These are phyloP conservation scores for Steromphala cineraria DNA, from an alignment of 2,888 invertebrate species.

Conservation along the genomic window DNA sequence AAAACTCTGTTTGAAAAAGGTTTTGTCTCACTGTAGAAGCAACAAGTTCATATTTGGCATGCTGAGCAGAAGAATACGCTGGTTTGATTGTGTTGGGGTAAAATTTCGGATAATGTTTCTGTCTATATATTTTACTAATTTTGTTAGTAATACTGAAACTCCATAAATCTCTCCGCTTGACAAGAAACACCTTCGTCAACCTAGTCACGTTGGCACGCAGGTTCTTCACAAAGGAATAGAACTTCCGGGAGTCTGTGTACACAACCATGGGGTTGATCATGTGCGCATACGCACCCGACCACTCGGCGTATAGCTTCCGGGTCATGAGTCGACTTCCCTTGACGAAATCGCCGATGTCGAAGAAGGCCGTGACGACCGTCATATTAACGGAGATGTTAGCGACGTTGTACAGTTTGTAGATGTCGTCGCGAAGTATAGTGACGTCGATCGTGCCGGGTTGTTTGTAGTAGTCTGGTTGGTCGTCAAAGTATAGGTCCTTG, in stretches of 20 bases:
- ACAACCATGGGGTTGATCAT: slow-evolving; percentile 47
- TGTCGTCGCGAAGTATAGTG: background rate
- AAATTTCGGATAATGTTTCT: slow-evolving; percentile 43
- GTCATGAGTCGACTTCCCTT: slow-evolving; percentile 34
- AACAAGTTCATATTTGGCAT: slow-evolving; percentile 50
- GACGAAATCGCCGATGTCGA: slow-evolving; percentile 45
- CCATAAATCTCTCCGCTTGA: slow-evolving; percentile 43
- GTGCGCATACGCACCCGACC: slow-evolving; percentile 33
- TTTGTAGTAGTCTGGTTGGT: background rate
- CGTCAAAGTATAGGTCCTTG: background rate
- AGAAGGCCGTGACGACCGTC: slow-evolving; percentile 55
- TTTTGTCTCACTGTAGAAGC: slow-evolving; percentile 30
- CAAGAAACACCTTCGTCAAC: slow-evolving; percentile 35
- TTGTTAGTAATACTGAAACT: slow-evolving; percentile 35
- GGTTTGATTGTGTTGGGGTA: slow-evolving; percentile 54
- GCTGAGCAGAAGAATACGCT: slow-evolving; percentile 49
- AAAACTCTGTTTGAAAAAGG: slow-evolving; percentile 36
- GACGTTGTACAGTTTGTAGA: background rate
- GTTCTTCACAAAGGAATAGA: slow-evolving; percentile 29
- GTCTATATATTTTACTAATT: slow-evolving; percentile 35
- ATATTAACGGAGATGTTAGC: slow-evolving; percentile 5
- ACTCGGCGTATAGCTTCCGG: slow-evolving; percentile 35
- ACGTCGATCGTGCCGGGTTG: background rate
- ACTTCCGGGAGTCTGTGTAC: slow-evolving; percentile 47
- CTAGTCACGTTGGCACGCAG: slow-evolving; percentile 24